A percentile compares a stretch with the other conserved stretches of the same genome.
phyloP scores from a whole-genome alignment of 2,888 invertebrate species.

The Herminia tarsipennalis region DNA sequence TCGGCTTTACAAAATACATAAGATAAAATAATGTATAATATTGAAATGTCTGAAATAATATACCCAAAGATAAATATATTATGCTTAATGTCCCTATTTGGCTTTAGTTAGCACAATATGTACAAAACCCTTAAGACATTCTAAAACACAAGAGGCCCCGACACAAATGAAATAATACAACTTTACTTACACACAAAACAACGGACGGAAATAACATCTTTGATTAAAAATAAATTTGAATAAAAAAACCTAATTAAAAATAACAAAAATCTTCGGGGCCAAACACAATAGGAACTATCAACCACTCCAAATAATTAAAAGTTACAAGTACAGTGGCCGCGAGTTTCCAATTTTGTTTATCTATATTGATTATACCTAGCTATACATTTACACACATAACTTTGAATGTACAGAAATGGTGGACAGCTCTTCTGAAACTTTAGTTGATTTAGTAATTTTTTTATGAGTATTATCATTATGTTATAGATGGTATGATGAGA shows the following conservation, averaged over 20 bases:
- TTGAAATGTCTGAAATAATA: too few relatives aligned
- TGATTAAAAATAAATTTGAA: constrained; percentile 23
- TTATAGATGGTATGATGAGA: too few relatives aligned
- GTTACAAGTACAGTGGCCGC: constrained; percentile 60
- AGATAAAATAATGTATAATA: too few relatives aligned
- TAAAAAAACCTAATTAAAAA: constrained; percentile 18
- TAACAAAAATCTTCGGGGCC: constrained; percentile 33
- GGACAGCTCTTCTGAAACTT: too few relatives aligned
- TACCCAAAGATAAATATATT: too few relatives aligned
- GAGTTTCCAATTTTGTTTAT: constrained; percentile 52
- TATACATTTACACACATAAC: constrained; percentile 56
- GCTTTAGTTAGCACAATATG: too few relatives aligned
- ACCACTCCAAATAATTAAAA: constrained; percentile 67
- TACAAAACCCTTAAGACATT: too few relatives aligned
- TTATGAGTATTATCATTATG: too few relatives aligned
- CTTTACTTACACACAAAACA: constrained; percentile 44
- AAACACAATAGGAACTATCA: constrained; percentile 76
- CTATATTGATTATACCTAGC: constrained; percentile 49
- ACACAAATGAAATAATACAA: too few relatives aligned
- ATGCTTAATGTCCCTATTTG: too few relatives aligned
- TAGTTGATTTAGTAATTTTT: too few relatives aligned
- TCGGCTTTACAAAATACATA: too few relatives aligned
- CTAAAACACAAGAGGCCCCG: constrained; percentile 22
- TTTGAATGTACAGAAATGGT: constrained; percentile 20
- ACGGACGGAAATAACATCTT: constrained; percentile 54